These are phyloP conservation scores for Lagria hirta DNA, from an alignment of 2,888 invertebrate species.

Conservation along the genomic window DNA sequence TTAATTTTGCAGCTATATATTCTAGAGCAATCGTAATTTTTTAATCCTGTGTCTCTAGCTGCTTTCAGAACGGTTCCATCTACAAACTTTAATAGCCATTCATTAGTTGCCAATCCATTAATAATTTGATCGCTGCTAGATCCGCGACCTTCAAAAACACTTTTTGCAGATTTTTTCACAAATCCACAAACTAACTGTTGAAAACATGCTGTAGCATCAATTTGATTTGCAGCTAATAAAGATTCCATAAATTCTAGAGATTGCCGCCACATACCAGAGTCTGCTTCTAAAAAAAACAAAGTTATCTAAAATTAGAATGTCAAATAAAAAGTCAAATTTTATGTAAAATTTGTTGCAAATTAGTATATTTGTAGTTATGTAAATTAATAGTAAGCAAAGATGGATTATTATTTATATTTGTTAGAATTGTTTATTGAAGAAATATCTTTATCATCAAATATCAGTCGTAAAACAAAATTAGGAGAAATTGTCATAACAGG, in stretches of 20 bases:
- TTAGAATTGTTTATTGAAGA: conserved; percentile 22
- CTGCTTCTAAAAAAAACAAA: conserved; percentile 28
- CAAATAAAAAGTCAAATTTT: conserved; percentile 22
- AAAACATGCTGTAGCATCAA: conserved; percentile 63
- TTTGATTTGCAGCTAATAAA: conserved; percentile 58
- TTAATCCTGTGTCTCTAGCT: conserved; percentile 57
- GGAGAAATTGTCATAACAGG: conserved; percentile 7
- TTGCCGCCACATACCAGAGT: conserved; percentile 17
- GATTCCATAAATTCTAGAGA: conserved; percentile 57
- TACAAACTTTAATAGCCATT: conserved; percentile 50
- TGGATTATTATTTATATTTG: conserved; percentile 48
- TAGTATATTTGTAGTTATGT: too few relatives aligned
- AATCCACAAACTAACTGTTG: conserved; percentile 62
- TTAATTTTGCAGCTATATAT: conserved; percentile 33
- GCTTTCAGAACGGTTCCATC: conserved; percentile 59
- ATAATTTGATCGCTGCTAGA: conserved; percentile 56
- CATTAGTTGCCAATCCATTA: conserved; percentile 55
- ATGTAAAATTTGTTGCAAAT: conserved; percentile 23
- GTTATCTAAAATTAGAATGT: conserved; percentile 18
- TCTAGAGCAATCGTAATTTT: conserved; percentile 30
- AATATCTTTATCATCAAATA: conserved; percentile 13
- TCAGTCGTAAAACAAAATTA: conserved; percentile 1
- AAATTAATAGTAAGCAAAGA: conserved; percentile 25
- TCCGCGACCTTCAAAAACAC: conserved; percentile 49
- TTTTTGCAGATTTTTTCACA: conserved; percentile 52